These are phyloP conservation scores for Pitangus sulphuratus DNA, from an alignment of 2,797 vertebrate species.

Conservation along the genomic window DNA sequence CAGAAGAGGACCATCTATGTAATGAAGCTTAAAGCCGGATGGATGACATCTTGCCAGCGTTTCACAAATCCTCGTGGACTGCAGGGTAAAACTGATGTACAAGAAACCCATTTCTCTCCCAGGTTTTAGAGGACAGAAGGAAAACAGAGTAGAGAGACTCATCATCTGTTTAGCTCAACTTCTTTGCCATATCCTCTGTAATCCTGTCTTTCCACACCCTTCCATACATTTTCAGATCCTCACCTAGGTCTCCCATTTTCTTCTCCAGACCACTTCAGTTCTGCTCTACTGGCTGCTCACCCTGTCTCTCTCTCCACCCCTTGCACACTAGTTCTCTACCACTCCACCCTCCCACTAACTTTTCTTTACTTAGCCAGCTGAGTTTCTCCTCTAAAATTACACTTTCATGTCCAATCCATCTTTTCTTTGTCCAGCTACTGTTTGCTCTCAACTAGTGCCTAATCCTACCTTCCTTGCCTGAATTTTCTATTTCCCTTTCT, in stretches of 20 bases:
- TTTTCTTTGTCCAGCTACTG: background rate
- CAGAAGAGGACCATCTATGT: background rate
- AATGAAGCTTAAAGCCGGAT: background rate
- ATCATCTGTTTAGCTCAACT: background rate
- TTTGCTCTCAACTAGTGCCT: background rate
- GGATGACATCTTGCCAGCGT: background rate
- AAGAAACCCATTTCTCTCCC: background rate
- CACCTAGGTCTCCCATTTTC: background rate
- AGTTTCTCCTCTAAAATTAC: background rate
- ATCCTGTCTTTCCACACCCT: background rate
- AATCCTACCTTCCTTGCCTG: background rate
- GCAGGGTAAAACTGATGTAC: background rate
- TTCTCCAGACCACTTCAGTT: background rate
- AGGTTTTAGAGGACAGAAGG: background rate
- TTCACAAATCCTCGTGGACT: background rate
- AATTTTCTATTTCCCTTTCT: background rate
- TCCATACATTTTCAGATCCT: background rate
- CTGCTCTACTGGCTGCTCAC: background rate
- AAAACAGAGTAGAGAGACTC: background rate
- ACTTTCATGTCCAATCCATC: background rate
- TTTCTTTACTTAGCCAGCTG: background rate
- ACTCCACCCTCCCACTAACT: background rate
- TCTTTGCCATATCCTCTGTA: background rate
- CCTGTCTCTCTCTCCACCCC: background rate
- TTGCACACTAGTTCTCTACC: background rate